These are phyloP conservation scores for Solea solea DNA, from an alignment of 2,113 vertebrate genomes.

Conservation along the genomic window DNA sequence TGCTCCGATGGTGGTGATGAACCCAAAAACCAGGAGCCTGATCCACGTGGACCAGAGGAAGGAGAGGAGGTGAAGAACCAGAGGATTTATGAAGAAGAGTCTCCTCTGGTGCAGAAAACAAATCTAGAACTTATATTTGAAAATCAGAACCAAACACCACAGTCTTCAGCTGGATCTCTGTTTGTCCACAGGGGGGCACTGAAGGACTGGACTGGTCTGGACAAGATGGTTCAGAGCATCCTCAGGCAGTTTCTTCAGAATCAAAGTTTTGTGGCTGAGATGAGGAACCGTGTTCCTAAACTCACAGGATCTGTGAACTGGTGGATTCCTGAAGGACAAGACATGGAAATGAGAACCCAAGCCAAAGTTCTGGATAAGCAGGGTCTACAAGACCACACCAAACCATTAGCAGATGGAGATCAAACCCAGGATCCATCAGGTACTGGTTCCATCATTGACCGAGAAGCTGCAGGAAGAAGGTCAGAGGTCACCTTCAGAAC, in stretches of 20 bases:
- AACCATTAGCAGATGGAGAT: not conserved
- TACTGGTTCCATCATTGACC: not conserved
- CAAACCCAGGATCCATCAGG: not conserved
- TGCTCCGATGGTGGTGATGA: too few relatives aligned
- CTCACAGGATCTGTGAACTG: not conserved
- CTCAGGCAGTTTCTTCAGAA: not conserved
- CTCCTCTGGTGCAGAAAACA: too few relatives aligned
- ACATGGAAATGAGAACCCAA: fast-evolving
- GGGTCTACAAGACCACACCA: not conserved
- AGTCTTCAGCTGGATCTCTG: too few relatives aligned
- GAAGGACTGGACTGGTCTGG: not conserved
- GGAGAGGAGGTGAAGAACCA: not conserved
- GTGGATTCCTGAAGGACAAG: not conserved
- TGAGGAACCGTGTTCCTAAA: not conserved
- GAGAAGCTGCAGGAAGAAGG: not conserved
- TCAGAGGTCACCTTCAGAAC: not conserved
- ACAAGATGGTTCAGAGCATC: not conserved
- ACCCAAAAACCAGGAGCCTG: not conserved
- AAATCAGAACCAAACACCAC: too few relatives aligned
- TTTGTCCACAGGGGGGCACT: not conserved
- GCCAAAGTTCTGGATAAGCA: not conserved
- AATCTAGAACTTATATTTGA: too few relatives aligned
- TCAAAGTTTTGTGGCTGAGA: not conserved
- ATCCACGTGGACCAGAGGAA: not conserved
- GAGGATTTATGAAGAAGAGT: not conserved